Percentiles rank a stretch among this genome's conserved stretches.
phyloP scores from a whole-genome alignment of 2,113 vertebrate genomes.

The Dolichotis patagonum region DNA sequence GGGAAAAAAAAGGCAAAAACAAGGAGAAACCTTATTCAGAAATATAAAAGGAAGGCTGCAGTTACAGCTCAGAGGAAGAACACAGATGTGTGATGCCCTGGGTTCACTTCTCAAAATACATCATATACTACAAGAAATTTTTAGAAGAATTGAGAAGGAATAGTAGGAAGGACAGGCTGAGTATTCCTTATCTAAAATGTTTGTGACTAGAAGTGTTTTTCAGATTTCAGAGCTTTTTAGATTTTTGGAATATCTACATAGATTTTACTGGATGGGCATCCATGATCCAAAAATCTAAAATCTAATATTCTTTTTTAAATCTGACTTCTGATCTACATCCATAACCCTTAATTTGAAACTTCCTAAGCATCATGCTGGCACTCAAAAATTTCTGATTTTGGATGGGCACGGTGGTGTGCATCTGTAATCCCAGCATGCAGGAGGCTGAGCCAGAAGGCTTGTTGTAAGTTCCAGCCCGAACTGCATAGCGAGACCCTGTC shows the following conservation, averaged over 20 bases:
- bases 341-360: not conserved
- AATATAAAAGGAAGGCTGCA: not conserved
- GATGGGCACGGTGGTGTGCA: not conserved
- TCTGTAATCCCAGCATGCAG: not conserved
- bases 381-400: not conserved
- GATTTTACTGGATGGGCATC: not conserved
- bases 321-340: not conserved
- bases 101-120: not conserved
- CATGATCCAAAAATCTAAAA: not conserved
- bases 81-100: not conserved
- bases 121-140: not conserved
- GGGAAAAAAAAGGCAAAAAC: not conserved
- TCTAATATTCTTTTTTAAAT: not conserved
- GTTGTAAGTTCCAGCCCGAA: not conserved
- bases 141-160: not conserved
- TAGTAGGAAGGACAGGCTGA: not conserved
- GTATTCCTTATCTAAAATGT: not conserved
- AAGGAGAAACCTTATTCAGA: not conserved
- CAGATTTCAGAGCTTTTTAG: not conserved
- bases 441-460: not conserved
- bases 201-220: not conserved
- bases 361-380: not conserved
- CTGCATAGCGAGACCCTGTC: not conserved
- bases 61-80: no score
- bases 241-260: not conserved